Conservation (phyloP, 2,113 vertebrate species). For the Cephalopholis sonnerati region DNA sequence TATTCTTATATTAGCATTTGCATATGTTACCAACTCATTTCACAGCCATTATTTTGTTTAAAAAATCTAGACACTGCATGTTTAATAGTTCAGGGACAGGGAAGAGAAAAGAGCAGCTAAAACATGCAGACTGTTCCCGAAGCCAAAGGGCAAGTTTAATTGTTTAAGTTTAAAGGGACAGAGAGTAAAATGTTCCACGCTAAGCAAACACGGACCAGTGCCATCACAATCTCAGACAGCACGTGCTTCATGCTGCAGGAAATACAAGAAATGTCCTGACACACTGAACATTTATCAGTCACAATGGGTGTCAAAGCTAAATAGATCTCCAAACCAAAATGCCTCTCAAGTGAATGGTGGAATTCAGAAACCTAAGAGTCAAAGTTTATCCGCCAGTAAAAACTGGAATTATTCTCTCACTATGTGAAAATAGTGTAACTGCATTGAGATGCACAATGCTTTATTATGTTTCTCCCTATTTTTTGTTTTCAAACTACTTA, state of each 20-base stretch:
- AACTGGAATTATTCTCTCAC: constrained; percentile 8
- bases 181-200: constrained; percentile 10
- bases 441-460: constrained; percentile 1
- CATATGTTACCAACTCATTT: constrained; percentile 54
- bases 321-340: neutral
- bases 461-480: constrained; percentile 4
- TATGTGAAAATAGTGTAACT: neutral
- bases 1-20: constrained; percentile 30
- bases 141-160: constrained; percentile 42
- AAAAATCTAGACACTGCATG: neutral
- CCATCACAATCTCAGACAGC: constrained; percentile 16
- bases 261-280: constrained; percentile 46
- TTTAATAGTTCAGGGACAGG: constrained; percentile 7
- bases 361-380: constrained; percentile 8
- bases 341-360: neutral
- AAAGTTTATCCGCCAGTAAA: constrained; percentile 9
- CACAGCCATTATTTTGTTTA: constrained; percentile 48
- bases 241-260: constrained; percentile 15
- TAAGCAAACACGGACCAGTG: constrained; percentile 30
- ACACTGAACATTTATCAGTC: constrained; percentile 44
- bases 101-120: neutral
- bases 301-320: constrained; percentile 18
- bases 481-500: neutral
- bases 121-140: neutral
- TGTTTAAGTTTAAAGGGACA: constrained; percentile 14